These are phyloP conservation scores for Euthynnus affinis DNA, from an alignment of 2,797 vertebrate genomes.

Conservation along the genomic window DNA sequence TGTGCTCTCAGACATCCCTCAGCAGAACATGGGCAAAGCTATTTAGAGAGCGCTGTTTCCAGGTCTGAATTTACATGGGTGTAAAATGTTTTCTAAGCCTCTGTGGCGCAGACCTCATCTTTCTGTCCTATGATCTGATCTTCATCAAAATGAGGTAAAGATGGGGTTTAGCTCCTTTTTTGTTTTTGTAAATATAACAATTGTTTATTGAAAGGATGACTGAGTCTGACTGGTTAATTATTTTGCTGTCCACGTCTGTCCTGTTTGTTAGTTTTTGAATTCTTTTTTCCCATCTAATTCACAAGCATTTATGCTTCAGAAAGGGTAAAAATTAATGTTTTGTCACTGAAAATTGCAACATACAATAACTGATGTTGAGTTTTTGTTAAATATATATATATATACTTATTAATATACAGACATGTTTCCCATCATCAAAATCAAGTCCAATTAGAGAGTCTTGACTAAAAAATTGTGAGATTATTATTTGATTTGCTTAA, in stretches of 20 bases:
- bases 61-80: constrained; percentile 57
- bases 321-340: background rate
- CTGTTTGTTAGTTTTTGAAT: too few relatives aligned
- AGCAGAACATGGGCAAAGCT: constrained; percentile 44
- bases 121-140: constrained; percentile 50
- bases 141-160: constrained; percentile 43
- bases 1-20: constrained; percentile 33
- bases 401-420: background rate
- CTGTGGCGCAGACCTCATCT: constrained; percentile 45
- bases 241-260: background rate
- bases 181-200: constrained; percentile 79
- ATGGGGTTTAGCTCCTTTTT: constrained; percentile 38
- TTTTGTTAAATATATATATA: background rate
- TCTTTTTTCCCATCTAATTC: too few relatives aligned
- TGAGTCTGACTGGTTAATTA: constrained; percentile 51
- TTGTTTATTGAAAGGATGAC: constrained; percentile 70
- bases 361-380: background rate
- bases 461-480: background rate
- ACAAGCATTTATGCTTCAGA: background rate
- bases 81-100: constrained; percentile 52
- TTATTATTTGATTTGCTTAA: background rate
- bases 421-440: background rate
- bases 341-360: background rate
- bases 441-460: background rate
- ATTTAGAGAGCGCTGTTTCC: constrained; percentile 54